Evolutionary conservation across 1,140 invertebrate genomes (phyloP).

Genomic region (Melipona quadrifasciata): DNA sequence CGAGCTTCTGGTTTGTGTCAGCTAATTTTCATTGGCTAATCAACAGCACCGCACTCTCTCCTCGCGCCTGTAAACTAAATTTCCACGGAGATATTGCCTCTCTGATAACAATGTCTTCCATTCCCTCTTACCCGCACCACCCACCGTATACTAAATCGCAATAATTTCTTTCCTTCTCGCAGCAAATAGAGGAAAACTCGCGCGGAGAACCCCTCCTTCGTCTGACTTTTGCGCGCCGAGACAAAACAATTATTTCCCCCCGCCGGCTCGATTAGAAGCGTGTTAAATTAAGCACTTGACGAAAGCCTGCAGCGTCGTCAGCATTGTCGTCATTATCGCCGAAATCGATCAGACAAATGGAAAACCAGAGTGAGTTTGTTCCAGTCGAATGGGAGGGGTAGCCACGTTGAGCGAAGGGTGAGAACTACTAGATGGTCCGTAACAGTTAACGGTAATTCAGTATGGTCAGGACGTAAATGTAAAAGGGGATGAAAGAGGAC

Average conservation of each 20-base stretch:
- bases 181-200: conserved; percentile 36
- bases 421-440: conserved; percentile 58
- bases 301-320: conserved; percentile 18
- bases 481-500: conserved; percentile 33
- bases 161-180: conserved; percentile 28
- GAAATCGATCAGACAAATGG: conserved; percentile 60
- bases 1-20: background rate
- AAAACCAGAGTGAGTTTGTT: conserved; percentile 59
- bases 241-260: background rate
- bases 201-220: background rate
- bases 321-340: conserved; percentile 51
- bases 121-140: conserved; percentile 35
- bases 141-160: conserved; percentile 37
- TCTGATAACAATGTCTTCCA: conserved; percentile 45
- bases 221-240: background rate
- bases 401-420: conserved; percentile 42
- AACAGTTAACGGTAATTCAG: conserved; percentile 61
- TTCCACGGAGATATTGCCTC: conserved; percentile 39
- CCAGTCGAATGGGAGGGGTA: conserved; percentile 38
- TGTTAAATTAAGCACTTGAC: conserved; percentile 56
- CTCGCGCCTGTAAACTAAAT: conserved; percentile 40
- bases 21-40: conserved; percentile 20
- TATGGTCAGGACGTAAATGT: conserved; percentile 51
- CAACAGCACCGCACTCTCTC: background rate
- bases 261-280: conserved; percentile 30